These are phyloP conservation scores for Noctua comes DNA, from an alignment of 2,888 invertebrate genomes.

Conservation along the genomic window DNA sequence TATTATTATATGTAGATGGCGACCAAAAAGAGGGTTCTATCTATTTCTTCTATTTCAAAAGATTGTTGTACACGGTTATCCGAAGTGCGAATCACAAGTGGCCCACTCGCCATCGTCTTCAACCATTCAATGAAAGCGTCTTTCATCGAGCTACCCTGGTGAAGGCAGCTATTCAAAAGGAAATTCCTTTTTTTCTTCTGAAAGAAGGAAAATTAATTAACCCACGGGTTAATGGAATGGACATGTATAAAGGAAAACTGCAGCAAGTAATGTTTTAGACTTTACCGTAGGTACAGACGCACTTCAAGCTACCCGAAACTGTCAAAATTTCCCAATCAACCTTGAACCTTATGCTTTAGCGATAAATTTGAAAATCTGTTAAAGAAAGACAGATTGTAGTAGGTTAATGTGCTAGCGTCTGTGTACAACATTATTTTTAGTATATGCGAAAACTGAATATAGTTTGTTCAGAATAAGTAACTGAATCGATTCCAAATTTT, in stretches of 20 bases:
- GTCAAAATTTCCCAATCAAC: too few species aligned
- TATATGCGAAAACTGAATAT: too few species aligned
- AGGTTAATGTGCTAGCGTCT: too few species aligned
- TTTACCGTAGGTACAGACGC: background rate
- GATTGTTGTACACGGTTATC: background rate
- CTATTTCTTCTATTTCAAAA: background rate
- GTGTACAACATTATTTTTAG: too few species aligned
- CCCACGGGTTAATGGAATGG: background rate
- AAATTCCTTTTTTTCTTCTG: background rate
- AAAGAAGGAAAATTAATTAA: conserved; percentile 32
- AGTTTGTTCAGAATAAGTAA: too few species aligned
- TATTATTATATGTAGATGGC: background rate
- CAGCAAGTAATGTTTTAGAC: background rate
- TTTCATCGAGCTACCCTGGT: conserved; percentile 11
- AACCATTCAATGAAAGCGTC: conserved; percentile 13
- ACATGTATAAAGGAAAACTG: background rate
- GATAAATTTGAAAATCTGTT: too few species aligned
- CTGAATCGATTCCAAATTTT: too few species aligned
- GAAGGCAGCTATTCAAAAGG: background rate
- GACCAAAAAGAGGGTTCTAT: background rate
- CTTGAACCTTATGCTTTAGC: too few species aligned
- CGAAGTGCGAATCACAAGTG: conserved; percentile 9
- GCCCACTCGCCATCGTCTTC: background rate
- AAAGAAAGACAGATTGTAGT: too few species aligned
- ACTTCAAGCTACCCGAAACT: too few species aligned